Base-by-base conservation (phyloP, 2,113 vertebrate genomes). In the Zingel zingel region DNA sequence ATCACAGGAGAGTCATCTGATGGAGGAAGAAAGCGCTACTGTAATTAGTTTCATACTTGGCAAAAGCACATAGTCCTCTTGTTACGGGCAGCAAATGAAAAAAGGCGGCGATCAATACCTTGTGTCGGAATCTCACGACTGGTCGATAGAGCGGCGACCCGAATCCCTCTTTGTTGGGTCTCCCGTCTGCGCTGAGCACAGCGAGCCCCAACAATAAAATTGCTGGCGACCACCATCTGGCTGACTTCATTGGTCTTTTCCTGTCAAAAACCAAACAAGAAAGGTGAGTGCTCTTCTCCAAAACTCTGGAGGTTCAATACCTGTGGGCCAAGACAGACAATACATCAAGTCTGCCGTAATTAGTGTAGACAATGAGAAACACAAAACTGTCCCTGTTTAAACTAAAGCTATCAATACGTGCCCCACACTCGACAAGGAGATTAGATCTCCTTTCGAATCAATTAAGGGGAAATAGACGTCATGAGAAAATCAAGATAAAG, bases 111-210 rank as follows among this genome's bases (percentile, higher is more conserved):
- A 92, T 93, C 93, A 65, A 93, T 96, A 96, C 96, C 96, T 96
- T 96, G 87, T 96, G 96, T 85, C 96, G 93, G 87, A 96, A 95
- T 86, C 95, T 91, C 88, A 96, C 91, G 54, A 93, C 90, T 1
- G 94, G 94, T 89, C 91, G 95, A 94, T 95, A 94, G 47, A 87
- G 84, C 64, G 77, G 90, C 39, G 91, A 85, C 81, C 85, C 79
- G 21, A 90, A 90, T 71, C 77, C 94, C 69, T 95, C 95, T 74
- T 90, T 91, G 86, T 88, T 68, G 76, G 93, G 91, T 75, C 84
- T 92, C 67, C 91, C 93, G n/a, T 93, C 85, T 57, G 81, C 61
- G 27, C 84, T 70, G 23, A 94, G 76, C 48, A 75, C 81, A 33
- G 85, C 70, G 36, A 94, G 70, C 51, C 92, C 88, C 87, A 95